Base-by-base conservation (phyloP, 1,140 invertebrate genomes). In the Papilio xuthus region DNA sequence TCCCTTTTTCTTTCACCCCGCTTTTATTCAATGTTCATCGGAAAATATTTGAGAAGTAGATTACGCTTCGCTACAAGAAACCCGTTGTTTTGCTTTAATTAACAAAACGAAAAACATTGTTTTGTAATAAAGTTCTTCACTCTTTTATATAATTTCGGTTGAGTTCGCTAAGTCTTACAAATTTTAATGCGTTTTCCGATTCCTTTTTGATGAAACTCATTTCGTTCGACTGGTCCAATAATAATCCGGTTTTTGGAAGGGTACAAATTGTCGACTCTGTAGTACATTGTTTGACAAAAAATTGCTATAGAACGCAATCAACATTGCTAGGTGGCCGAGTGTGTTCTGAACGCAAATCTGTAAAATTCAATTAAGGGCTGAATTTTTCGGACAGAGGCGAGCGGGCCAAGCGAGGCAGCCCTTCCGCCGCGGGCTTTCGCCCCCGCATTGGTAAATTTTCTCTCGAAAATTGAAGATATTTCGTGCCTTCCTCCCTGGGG, bases 401-500 rank as follows among this genome's bases (percentile, higher is more conserved):
- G 81, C 89, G 88, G 84, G 86, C 84, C 88, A 83, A 85, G 86
- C 84, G 83, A 82, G 84, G 83, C 87, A 89, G 87, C 87, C 89
- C 88, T 89, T 91, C 89, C 87, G 90, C 89, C 90, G 86, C 87
- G 84, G 90, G 89, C 88, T 80, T 73, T 88, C 88, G 89, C 89
- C 91, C 89, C 90, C 89, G 88, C 92, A 91, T 92, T 93, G 90
- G 90, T 92, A 93, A 93, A 92, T 93, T 92, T 92, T 92, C 90
- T 92, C 92, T 92, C 90, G 86, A 92, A 93, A 93, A 93, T 93
- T 93, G 92, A 93, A 93, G 92, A 93, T 93, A 93, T 92, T 91
- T 89, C 87, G 88, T 90, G 88, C 89, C 86, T 90, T 88, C 81
- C 90, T 92, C 90, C 92, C 89, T 81, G 86, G 89, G 92, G 92